These are phyloP conservation scores for Vanessa atalanta DNA, from an alignment of 1,140 invertebrate species.

Conservation along the genomic window DNA sequence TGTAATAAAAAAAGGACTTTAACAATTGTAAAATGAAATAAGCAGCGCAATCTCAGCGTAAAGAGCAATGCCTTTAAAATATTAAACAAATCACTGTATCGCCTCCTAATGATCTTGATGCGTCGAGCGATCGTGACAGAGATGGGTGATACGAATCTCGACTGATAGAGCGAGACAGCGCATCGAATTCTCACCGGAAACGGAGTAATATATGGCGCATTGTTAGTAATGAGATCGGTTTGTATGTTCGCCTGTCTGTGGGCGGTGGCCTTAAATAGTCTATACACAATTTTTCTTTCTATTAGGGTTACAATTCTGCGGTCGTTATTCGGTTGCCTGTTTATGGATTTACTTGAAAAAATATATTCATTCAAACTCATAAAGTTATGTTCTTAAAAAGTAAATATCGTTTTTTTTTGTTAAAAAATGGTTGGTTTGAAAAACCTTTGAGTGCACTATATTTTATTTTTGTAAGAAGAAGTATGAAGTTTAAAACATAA, in stretches of 20 bases:
- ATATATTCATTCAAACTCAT: neutral
- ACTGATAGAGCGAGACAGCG: conserved; percentile 42
- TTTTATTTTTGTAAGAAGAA: too few relatives aligned
- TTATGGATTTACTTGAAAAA: neutral
- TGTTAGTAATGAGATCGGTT: conserved; percentile 78
- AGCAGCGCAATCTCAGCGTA: conserved; percentile 31
- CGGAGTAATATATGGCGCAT: conserved; percentile 75
- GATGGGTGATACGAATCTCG: conserved; percentile 39
- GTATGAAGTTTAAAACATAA: too few relatives aligned
- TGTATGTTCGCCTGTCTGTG: conserved; percentile 65
- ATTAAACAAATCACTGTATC: conserved; percentile 73
- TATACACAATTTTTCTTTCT: conserved; percentile 27
- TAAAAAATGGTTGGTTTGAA: too few relatives aligned
- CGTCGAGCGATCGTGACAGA: conserved; percentile 50
- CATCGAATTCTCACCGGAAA: conserved; percentile 68
- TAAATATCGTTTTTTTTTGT: too few relatives aligned
- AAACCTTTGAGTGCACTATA: too few relatives aligned
- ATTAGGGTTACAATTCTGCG: conserved; percentile 25
- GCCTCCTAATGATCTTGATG: conserved; percentile 73
- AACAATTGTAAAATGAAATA: conserved; percentile 24
- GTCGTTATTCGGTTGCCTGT: conserved; percentile 13
- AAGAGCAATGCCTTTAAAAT: conserved; percentile 33
- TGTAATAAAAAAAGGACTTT: conserved; percentile 5
- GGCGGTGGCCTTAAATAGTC: conserved; percentile 51
- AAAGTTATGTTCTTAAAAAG: too few relatives aligned